phyloP scores from a whole-genome alignment of 1,140 invertebrate genomes.

The Scaptomyza graminum region DNA sequence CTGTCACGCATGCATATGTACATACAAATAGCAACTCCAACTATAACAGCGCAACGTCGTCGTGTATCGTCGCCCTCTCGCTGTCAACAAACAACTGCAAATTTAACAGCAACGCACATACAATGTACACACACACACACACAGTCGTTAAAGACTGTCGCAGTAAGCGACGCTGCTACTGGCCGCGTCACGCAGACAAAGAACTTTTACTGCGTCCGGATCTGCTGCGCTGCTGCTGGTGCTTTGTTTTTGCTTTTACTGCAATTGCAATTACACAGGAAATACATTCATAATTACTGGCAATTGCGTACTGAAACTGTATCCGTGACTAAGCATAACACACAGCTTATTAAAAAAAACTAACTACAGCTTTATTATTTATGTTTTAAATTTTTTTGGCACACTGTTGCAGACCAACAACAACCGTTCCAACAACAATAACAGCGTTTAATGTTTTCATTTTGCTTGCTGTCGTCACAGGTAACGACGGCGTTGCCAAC shows the following conservation, averaged over 20 bases:
- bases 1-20: not conserved
- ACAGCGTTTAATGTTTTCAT: slow-evolving; percentile 39
- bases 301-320: slow-evolving; percentile 36
- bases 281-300: slow-evolving; percentile 17
- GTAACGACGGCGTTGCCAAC: slow-evolving; percentile 45
- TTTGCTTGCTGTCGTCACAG: slow-evolving; percentile 43
- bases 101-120: slow-evolving; percentile 39
- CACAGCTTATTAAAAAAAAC: slow-evolving; percentile 22
- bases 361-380: slow-evolving; percentile 38
- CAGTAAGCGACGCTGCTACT: slow-evolving; percentile 17
- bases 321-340: slow-evolving; percentile 35
- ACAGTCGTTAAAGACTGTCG: not conserved
- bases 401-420: slow-evolving; percentile 13
- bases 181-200: slow-evolving; percentile 35
- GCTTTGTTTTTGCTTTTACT: slow-evolving; percentile 33
- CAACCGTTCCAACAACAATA: slow-evolving; percentile 31
- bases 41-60: slow-evolving; percentile 27
- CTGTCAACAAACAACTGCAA: slow-evolving; percentile 49
- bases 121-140: not conserved
- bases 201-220: slow-evolving; percentile 49
- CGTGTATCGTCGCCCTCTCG: slow-evolving; percentile 49
- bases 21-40: slow-evolving; percentile 39
- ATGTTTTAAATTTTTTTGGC: slow-evolving; percentile 28
- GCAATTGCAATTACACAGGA: slow-evolving; percentile 37
- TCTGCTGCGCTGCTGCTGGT: slow-evolving; percentile 16